Conservation (phyloP, 2,113 vertebrate species). For the Campylomormyrus numenius region DNA sequence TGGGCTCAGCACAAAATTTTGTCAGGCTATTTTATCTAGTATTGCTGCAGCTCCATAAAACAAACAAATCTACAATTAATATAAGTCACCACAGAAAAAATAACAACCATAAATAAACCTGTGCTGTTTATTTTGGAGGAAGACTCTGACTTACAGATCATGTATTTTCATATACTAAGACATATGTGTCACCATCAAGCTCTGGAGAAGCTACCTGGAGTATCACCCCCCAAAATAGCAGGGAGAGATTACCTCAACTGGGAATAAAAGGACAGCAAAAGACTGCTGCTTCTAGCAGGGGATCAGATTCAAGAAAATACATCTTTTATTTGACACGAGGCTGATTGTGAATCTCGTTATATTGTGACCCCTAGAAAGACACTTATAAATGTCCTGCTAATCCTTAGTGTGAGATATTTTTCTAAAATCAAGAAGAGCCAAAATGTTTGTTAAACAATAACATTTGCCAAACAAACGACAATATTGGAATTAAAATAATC, state of each 20-base stretch:
- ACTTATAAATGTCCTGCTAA: background rate
- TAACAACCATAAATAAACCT: background rate
- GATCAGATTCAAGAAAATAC: background rate
- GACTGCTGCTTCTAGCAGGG: background rate
- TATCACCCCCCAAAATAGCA: background rate
- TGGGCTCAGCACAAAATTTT: background rate
- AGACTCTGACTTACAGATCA: background rate
- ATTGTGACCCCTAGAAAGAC: background rate
- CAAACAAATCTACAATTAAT: background rate
- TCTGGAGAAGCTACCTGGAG: background rate
- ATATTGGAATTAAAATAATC: background rate
- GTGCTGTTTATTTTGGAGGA: background rate
- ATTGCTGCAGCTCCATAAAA: background rate
- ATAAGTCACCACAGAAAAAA: background rate
- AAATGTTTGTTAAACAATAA: background rate
- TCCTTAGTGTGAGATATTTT: background rate
- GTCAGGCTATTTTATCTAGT: background rate
- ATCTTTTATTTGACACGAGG: background rate
- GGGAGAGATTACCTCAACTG: background rate
- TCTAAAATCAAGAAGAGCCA: background rate
- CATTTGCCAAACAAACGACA: background rate
- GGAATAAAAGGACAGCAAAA: background rate
- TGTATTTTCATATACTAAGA: background rate
- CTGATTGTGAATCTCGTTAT: background rate
- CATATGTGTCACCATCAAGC: background rate